Evolutionary conservation across 1,140 invertebrate genomes (phyloP), one percentile per base, ranked within the genome.

Genomic region (Anadara kagoshimensis): DNA sequence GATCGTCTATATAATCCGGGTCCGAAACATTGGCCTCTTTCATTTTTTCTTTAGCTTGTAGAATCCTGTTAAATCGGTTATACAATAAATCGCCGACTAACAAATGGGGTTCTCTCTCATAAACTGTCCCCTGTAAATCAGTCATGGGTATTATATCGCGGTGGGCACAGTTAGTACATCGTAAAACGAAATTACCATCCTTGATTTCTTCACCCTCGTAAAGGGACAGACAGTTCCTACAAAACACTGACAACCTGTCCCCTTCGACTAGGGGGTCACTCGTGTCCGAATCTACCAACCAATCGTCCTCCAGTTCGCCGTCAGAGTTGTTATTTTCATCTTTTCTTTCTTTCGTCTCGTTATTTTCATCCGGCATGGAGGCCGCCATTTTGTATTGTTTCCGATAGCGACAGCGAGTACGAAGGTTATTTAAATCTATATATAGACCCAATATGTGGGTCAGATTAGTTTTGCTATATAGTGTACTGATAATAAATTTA

Each of bases 101-200:
- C 29, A 56, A 26, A 26, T 53, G 61, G 43, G 26, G 20, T 14
- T 69, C 66, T 26, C 65, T 29, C 22, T 45, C 61, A 5, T 5
- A 18, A 4, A n/a, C 18, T 24, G 36, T 47, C 1, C 63, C 65
- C 11, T 41, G 44, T 14, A 68, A 41, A 26, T 58, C 53, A 18
- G 58, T 54, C 18, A 41, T 11, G 0, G 43, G 51, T 11, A 69
- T 22, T 18, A 65, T 45, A 20, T 58, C 61, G 24, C 24, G 22
- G 18, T 65, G 51, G 7, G 57, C 22, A 65, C 73, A 75, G n/a
- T 69, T 64, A n/a, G 41, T 11, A 75, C 73, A 75, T 22, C 22
- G 56, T 20, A 75, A 43, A 22, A 69, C 45, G 20, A 68, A n/a
- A 29, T 62, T 47, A 20, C 66, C 73, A n/a, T 29, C 73, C 18